Base-by-base conservation (phyloP, 2,888 invertebrate genomes). In the Mimumesa dahlbomi region DNA sequence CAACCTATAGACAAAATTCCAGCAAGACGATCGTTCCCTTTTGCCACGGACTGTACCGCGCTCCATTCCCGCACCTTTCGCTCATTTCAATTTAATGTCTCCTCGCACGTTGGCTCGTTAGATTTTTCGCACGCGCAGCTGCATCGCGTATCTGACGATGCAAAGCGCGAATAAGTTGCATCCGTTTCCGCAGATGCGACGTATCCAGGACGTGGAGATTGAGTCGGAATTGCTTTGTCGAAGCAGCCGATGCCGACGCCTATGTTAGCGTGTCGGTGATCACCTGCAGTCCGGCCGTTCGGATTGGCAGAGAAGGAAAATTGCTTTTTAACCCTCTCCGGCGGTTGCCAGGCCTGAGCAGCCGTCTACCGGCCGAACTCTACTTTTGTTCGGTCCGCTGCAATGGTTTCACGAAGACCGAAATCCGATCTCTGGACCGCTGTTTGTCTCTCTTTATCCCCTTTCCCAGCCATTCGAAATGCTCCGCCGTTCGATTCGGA, bases 161-260 rank as follows among this genome's bases (percentile, higher is more conserved):
- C 42, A 46, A 42, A 49, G n/a, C 49, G 52, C 34, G 19, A 64
- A 36, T 45, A 46, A 69, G 63, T 69, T 70, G 61, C 38, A 48
- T 36, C 56, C 58, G 61, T 46, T 70, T 65, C 65, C 54, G 45
- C 57, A 67, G 52, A 67, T 52, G 59, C 57, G 65, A 65, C 46
- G 63, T 48, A 61, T 68, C 67, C 74, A n/a, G 61, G 69, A 75
- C 69, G 67, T 63, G 58, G 71, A 73, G 76, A 81, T 83, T 77
- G 71, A 82, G 82, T 79, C 49, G 76, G 68, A 84, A 82, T 84
- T 82, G 81, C 74, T 76, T 73, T 46, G 56, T 59, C 73, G 73
- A 61, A 46, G 46, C 63, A 52, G 56, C 49, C 46, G 50, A 56
- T 46, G 57, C 57, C 38, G 63, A 66, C 50, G 67, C 59, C 52